Conservation (phyloP, 2,113 vertebrate genomes). For the Sorex araneus region DNA sequence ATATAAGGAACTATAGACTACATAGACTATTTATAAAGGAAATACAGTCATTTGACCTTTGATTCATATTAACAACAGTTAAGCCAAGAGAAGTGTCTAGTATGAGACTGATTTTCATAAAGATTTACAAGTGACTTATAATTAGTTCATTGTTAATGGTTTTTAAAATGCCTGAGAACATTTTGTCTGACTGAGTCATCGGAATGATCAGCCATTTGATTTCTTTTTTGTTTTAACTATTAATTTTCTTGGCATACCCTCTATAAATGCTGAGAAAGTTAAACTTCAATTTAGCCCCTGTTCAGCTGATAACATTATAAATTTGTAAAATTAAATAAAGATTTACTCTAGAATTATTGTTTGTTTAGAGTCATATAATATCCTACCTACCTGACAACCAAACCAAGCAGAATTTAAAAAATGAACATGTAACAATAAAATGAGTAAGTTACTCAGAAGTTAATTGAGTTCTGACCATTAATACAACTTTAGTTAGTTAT, state of each 20-base stretch:
- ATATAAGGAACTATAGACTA: constrained; percentile 35
- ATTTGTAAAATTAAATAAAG: constrained; percentile 53
- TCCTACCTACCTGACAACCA: constrained; percentile 28
- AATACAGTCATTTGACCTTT: constrained; percentile 39
- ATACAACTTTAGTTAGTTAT: constrained; percentile 20
- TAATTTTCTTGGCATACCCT: constrained; percentile 49
- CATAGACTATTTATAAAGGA: constrained; percentile 45
- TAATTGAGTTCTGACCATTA: constrained; percentile 36
- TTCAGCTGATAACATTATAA: constrained; percentile 46
- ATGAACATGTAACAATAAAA: constrained; percentile 41
- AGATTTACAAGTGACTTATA: constrained; percentile 43
- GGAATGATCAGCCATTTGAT: constrained; percentile 37
- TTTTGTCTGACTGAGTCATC: constrained; percentile 46
- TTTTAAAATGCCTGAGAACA: constrained; percentile 52
- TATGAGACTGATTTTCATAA: constrained; percentile 36
- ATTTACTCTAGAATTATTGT: constrained; percentile 48
- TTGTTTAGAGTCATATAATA: constrained; percentile 27
- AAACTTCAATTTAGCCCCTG: constrained; percentile 51
- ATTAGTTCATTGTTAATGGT: constrained; percentile 31
- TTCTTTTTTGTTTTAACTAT: constrained; percentile 19
- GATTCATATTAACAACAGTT: not conserved
- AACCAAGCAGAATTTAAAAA: constrained; percentile 42
- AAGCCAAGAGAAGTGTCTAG: constrained; percentile 13
- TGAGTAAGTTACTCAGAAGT: constrained; percentile 37
- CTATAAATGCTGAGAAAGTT: constrained; percentile 39